These are phyloP conservation scores for Stramonita haemastoma DNA, from an alignment of 2,888 invertebrate species.

Conservation along the genomic window DNA sequence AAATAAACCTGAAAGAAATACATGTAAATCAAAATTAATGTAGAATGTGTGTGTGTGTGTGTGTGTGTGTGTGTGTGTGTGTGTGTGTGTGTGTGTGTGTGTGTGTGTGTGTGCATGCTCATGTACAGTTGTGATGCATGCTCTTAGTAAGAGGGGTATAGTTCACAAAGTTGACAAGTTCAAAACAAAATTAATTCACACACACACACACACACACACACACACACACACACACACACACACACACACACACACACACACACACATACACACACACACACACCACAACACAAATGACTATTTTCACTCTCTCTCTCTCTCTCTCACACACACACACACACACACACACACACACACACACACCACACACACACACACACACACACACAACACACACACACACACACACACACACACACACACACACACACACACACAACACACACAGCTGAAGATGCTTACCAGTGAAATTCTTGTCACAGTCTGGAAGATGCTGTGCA, in stretches of 20 bases:
- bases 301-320: too few species aligned
- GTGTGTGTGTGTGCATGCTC: not conserved
- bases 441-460: not conserved
- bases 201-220: not conserved
- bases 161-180: not conserved
- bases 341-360: too few species aligned
- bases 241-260: too few species aligned
- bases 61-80: not conserved
- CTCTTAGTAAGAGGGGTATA: not conserved
- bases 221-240: too few species aligned
- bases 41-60: not conserved
- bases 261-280: too few species aligned
- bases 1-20: not conserved
- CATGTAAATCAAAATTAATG: not conserved
- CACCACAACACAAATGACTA: too few species aligned
- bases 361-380: too few species aligned
- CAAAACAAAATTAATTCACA: not conserved
- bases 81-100: too few species aligned
- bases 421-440: not conserved
- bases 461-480: not conserved
- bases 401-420: too few species aligned
- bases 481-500: not conserved
- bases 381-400: not conserved
- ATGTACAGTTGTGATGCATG: not conserved
- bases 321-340: too few species aligned